Conservation (phyloP, 1,140 invertebrate species). For the Reticulitermes speratus region DNA sequence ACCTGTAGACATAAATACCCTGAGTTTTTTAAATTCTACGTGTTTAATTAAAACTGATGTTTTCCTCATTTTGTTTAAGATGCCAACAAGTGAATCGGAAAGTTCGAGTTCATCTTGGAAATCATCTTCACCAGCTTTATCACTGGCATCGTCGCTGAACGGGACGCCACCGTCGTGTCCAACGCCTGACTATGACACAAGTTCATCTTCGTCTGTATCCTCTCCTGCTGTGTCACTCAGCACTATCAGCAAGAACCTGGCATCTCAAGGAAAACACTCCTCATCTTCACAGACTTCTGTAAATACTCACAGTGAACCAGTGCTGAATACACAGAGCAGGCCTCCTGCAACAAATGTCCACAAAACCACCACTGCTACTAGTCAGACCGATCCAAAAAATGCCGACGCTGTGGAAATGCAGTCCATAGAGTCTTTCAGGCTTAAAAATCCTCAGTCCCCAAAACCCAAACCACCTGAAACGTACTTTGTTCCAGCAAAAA, state of each 20-base stretch:
- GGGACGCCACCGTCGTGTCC: constrained; percentile 53
- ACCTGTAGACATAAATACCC: no score
- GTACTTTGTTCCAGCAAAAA: constrained; percentile 57
- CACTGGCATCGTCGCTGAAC: neutral
- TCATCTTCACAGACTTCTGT: neutral
- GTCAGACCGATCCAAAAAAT: constrained; percentile 46
- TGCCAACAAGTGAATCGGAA: neutral
- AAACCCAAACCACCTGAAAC: constrained; percentile 64
- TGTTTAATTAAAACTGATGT: no score
- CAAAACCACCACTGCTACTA: constrained; percentile 35
- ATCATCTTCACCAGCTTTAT: neutral
- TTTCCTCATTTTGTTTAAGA: neutral
- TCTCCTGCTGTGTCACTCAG: constrained; percentile 21
- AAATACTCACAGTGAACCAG: neutral
- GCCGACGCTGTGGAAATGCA: constrained; percentile 63
- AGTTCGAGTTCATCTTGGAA: neutral
- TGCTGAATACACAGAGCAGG: neutral
- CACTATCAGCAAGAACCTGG: constrained; percentile 6
- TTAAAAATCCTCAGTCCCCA: constrained; percentile 58
- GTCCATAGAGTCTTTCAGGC: constrained; percentile 67
- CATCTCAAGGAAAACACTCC: neutral
- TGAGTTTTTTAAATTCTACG: no score
- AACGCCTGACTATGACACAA: constrained; percentile 61
- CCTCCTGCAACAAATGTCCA: neutral
- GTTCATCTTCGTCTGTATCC: constrained; percentile 41